phyloP scores from a whole-genome alignment of 92 coral and sea anemone species.

The Porites rus region DNA sequence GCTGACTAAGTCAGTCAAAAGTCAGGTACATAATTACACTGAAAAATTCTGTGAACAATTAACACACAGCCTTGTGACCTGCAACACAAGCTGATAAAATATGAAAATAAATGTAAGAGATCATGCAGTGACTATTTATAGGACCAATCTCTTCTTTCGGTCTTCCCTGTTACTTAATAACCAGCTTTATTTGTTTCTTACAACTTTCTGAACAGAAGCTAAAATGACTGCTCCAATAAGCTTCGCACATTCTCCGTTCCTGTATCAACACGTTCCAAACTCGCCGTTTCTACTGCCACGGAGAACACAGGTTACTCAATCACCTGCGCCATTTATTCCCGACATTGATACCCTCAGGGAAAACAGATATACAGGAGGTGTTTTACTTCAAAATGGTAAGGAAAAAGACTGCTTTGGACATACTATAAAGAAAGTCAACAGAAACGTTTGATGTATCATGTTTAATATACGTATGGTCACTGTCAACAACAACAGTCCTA shows the following conservation, averaged over 20 bases:
- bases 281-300: slow-evolving; percentile 57
- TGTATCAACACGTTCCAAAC: slow-evolving; percentile 68
- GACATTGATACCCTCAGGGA: slow-evolving; percentile 56
- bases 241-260: slow-evolving; percentile 46
- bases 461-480: too few species aligned
- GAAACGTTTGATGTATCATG: neutral
- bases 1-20: too few species aligned
- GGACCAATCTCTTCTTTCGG: neutral
- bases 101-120: neutral
- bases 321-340: slow-evolving; percentile 70
- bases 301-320: slow-evolving; percentile 19
- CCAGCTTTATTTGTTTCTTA: neutral
- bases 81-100: too few species aligned
- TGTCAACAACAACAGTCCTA: too few species aligned
- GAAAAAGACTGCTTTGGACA: neutral
- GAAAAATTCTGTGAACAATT: too few species aligned
- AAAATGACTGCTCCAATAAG: slow-evolving; percentile 39
- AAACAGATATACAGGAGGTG: neutral
- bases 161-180: neutral
- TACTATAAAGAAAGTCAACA: too few species aligned
- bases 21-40: too few species aligned
- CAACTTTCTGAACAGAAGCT: neutral
- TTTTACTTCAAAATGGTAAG: slow-evolving; percentile 6
- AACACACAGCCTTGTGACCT: too few species aligned
- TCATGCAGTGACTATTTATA: too few species aligned